Evolutionary conservation across 2,888 invertebrate genomes (phyloP), one percentile per base, ranked within the genome.

Genomic region (Alloplasta piceator): DNA sequence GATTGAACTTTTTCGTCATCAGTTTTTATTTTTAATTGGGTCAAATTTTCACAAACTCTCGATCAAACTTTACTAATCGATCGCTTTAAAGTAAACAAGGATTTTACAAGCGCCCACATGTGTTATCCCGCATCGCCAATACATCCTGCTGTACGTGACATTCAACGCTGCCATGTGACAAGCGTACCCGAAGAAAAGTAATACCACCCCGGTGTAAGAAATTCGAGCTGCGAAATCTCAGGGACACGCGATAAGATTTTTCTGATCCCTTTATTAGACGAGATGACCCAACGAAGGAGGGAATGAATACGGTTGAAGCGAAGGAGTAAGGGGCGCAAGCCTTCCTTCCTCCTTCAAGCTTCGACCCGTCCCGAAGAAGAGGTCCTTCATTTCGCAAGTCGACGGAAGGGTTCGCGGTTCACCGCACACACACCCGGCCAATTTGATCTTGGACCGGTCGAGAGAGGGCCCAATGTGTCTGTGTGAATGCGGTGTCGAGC

Each of bases 361-460:
- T n/a, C 4, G 50, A 12, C 10, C 43, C 41, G 58, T 48, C 16
- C 39, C n/a, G n/a, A n/a, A n/a, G 39, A 12, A 43, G 63, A 56
- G 64, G 16, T 74, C 48, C 66, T 66, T 38, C 56, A 61, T 58
- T 73, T 74, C 41, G 66, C 66, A 74, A 78, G 55, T 70, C 70
- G 60, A 39, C 78, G 81, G 81, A 81, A 78, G 78, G 70, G 64
- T 66, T 81, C 66, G 81, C 66, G 81, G 81, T 78, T 78, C 78
- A 78, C 78, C 81, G 73, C 73, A 78, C 74, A 70, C n/a, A n/a
- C n/a, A n/a, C n/a, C 70, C 70, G 70, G 55, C 68, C 68, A 66
- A 78, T 81, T 78, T 77, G 58, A 78, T 73, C 39, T 60, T 55
- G 16, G 58, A 58, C 38, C 64, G 26, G 38, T 56, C 16, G 67